Evolutionary conservation across 2,797 vertebrate genomes (phyloP).

Genomic region (Tiaroga cobitis): DNA sequence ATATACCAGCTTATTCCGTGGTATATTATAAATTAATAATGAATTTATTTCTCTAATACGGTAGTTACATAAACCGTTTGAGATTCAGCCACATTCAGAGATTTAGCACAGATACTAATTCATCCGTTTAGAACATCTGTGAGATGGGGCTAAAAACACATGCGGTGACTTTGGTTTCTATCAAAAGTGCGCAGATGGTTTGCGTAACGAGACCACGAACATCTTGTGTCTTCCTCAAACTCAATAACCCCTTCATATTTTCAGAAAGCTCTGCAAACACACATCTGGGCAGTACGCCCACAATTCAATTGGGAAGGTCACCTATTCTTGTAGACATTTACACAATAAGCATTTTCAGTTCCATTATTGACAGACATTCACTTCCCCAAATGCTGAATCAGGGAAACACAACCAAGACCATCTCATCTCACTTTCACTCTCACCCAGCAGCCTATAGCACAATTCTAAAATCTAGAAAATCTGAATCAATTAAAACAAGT

Average conservation of each 20-base stretch:
- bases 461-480: neutral
- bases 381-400: constrained; percentile 60
- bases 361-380: constrained; percentile 62
- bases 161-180: neutral
- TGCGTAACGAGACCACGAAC: neutral
- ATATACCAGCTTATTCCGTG: neutral
- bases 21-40: neutral
- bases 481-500: neutral
- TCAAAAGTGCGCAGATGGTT: neutral
- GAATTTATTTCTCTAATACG: neutral
- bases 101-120: neutral
- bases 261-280: neutral
- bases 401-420: constrained; percentile 33
- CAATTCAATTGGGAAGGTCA: neutral
- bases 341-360: constrained; percentile 56
- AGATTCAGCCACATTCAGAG: neutral
- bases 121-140: neutral
- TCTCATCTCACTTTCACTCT: constrained; percentile 9
- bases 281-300: neutral
- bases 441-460: neutral
- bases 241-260: neutral
- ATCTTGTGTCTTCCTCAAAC: neutral
- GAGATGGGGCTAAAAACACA: neutral
- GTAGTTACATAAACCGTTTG: neutral
- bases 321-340: constrained; percentile 57